A percentile compares a stretch with the other conserved stretches of the same genome.
phyloP scores from a whole-genome alignment of 1,140 invertebrate species.

The Onthophagus taurus region DNA sequence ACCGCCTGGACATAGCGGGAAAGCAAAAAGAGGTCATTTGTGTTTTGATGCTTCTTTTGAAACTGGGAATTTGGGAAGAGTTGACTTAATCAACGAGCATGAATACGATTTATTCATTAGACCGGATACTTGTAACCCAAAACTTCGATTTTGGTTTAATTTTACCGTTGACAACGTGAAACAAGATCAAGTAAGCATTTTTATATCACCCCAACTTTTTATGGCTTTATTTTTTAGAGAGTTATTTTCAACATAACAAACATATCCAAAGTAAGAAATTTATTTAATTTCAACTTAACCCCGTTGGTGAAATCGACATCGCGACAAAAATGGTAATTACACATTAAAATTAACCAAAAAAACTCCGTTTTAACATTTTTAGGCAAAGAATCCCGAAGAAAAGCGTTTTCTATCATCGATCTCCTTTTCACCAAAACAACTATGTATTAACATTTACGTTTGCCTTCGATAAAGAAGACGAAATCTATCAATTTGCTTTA shows the following conservation, averaged over 20 bases:
- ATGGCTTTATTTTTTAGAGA: slow-evolving; percentile 50
- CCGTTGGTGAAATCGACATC: slow-evolving; percentile 87
- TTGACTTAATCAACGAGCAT: slow-evolving; percentile 86
- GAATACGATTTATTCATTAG: slow-evolving; percentile 96
- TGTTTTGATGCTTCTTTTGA: slow-evolving; percentile 98
- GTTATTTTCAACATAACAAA: slow-evolving; percentile 98
- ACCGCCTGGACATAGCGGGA: slow-evolving; percentile 88
- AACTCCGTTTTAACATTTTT: slow-evolving; percentile 16
- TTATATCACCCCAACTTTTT: not conserved
- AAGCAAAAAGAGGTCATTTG: slow-evolving; percentile 86
- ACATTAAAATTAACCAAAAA: not conserved
- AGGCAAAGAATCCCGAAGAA: slow-evolving; percentile 78
- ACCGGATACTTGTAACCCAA: slow-evolving; percentile 91
- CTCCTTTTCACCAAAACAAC: slow-evolving; percentile 79
- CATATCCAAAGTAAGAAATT: slow-evolving; percentile 81
- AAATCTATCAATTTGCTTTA: slow-evolving; percentile 88
- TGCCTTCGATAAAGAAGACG: slow-evolving; percentile 88
- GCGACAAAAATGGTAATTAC: slow-evolving; percentile 75
- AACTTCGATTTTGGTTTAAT: slow-evolving; percentile 93
- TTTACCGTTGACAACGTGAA: slow-evolving; percentile 96
- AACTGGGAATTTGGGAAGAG: slow-evolving; percentile 90
- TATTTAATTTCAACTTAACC: slow-evolving; percentile 86
- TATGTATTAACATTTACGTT: slow-evolving; percentile 92
- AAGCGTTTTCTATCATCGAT: slow-evolving; percentile 89
- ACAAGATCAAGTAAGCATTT: slow-evolving; percentile 63